Evolutionary conservation across 2,113 vertebrate species (phyloP), one percentile per base, ranked within the genome.

Genomic region (Proteles cristata): DNA sequence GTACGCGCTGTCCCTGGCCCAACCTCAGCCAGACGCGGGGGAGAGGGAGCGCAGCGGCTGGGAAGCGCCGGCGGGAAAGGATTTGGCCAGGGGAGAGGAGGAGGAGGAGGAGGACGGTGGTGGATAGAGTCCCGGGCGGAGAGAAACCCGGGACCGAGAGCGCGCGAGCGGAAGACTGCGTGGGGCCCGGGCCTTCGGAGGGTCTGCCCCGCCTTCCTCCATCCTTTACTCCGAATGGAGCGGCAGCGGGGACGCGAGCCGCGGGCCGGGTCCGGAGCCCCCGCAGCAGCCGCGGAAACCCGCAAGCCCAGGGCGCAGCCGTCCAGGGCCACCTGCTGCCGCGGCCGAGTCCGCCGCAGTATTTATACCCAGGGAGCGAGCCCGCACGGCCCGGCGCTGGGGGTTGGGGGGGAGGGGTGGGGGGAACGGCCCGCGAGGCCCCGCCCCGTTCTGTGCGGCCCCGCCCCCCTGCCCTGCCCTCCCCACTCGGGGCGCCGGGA

Each of bases 381-480:
- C 88, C 87, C 23, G 90, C 84, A 10, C 19, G 3, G 55, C 26
- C 11, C 26, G 87, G 35, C 2, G n/a, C 53, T 39, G 39, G 39
- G 39, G 39, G 39, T 3, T 39, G 0, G 43, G 43, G 73, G 25
- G 43, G 16, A 43, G 77, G 26, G 7, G 14, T 39, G 35, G 39
- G 11, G 2, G 55, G 66, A 4, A 7, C 17, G n/a, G 48, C 55
- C 82, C 48, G 19, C 4, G 5, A 90, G 79, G 68, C 96, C 96
- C 88, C 98, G 95, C 98, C 99, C 97, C 88, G n/a, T 92, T 21
- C 92, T 58, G 0, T 0, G 82, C 95, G 69, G 31, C 90, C 85
- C 94, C 97, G 93, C 98, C 98, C 58, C 84, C 94, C 25, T 0
- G 2, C 0, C 2, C 0, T 4, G 80, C 82, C 2, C 82, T 48